Evolutionary conservation across 2,113 vertebrate species (phyloP), one percentile per base, ranked within the genome.

Genomic region (Ondatra zibethicus): DNA sequence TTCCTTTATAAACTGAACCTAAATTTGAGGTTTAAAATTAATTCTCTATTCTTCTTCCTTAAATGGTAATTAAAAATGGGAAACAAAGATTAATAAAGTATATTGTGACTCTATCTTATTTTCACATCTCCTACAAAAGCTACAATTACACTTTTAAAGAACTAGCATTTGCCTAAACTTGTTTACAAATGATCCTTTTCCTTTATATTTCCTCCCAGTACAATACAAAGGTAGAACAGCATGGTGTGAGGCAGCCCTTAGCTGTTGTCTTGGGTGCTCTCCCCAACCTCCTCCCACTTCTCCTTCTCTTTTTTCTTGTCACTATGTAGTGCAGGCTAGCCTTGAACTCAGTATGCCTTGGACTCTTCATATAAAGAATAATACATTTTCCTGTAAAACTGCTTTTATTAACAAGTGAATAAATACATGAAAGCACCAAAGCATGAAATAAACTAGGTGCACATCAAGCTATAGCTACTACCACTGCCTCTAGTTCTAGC

Each of bases 11-110:
- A 95, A 90, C 25, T 91, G 80, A 93, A 85, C 1, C 63, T 23
- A 91, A 73, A 95, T 91, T 78, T 97, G 52, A 93, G 61, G 65
- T 33, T 90, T 42, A 19, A 86, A 82, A 94, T 84, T 86, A 78
- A 88, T 93, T 84, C 21, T 92, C 88, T 89, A 92, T 55, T 96
- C 50, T 95, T 50, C 68, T 81, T 87, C 73, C 29, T 93, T 92
- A 87, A 68, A 50, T 29, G 86, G 16, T 76, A 96, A 77, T 89
- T 77, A 75, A 87, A 95, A 39, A 92, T 5, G 92, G 65, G 87
- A 97, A 89, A 93, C 2, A 92, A 95, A n/a, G 33, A 80, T 93
- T 89, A 92, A 84, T 82, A 73, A 84, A 92, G 17, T 70, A 0
- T 63, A 73, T 70, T 93, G 92, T 65, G 66, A 45, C 39, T 91